A percentile compares a stretch with the other conserved stretches of the same genome.
Conservation (phyloP, 2,797 vertebrate species). For the Knipowitschia caucasica region DNA sequence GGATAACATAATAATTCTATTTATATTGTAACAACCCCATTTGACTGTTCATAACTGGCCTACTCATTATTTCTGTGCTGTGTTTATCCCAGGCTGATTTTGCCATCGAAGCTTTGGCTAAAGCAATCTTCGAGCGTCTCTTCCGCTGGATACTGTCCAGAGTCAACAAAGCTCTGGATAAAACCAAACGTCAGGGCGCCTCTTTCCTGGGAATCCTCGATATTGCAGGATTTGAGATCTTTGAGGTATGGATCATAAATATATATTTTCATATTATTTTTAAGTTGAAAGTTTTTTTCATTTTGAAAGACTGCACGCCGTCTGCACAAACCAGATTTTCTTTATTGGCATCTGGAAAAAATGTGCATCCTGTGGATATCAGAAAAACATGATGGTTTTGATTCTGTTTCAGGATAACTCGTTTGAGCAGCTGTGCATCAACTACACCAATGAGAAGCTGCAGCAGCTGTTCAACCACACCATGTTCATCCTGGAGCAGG, state of each 20-base stretch:
- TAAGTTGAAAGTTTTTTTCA: no score
- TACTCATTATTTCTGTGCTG: background rate
- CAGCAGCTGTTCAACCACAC: conserved; percentile 97
- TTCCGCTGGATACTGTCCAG: conserved; percentile 92
- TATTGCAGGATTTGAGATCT: conserved; percentile 98
- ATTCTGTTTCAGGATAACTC: conserved; percentile 82
- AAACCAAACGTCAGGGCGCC: conserved; percentile 93
- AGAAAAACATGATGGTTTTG: no score
- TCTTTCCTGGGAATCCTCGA: conserved; percentile 97
- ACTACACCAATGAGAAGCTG: conserved; percentile 93
- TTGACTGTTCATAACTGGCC: background rate
- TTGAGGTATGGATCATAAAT: conserved; percentile 77
- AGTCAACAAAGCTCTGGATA: conserved; percentile 94
- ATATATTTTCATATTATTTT: no score
- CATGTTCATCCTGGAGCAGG: conserved; percentile 94
- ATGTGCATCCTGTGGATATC: no score
- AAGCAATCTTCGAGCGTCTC: conserved; percentile 91
- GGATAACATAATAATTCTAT: background rate
- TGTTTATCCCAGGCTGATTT: conserved; percentile 85
- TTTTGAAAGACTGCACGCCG: no score
- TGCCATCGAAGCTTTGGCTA: conserved; percentile 90
- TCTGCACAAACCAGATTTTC: no score
- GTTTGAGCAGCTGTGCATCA: conserved; percentile 93
- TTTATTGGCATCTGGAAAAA: no score
- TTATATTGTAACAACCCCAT: background rate